phyloP scores from a whole-genome alignment of 2,888 invertebrate species.

The Bhutanitis thaidina region DNA sequence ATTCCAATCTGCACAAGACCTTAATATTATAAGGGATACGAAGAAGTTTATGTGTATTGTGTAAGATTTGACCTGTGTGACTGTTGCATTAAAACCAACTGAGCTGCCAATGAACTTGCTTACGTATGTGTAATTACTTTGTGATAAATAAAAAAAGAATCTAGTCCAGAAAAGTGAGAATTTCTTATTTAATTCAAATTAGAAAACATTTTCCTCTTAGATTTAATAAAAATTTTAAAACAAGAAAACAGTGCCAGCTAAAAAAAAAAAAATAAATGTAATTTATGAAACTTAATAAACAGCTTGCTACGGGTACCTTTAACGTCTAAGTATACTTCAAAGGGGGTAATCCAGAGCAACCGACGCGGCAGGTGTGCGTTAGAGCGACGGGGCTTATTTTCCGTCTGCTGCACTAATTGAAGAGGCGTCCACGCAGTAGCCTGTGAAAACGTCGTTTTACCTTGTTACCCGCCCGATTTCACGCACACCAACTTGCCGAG shows the following conservation, averaged over 20 bases:
- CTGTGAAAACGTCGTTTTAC: slow-evolving; percentile 31
- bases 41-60: too few species aligned
- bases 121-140: too few species aligned
- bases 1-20: too few species aligned
- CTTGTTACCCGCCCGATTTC: slow-evolving; percentile 19
- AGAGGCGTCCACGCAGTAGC: slow-evolving; percentile 35
- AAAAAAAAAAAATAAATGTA: background rate
- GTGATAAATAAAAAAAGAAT: too few species aligned
- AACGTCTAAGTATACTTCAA: slow-evolving; percentile 17
- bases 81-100: too few species aligned
- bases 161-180: too few species aligned
- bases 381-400: slow-evolving; percentile 43
- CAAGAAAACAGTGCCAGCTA: background rate
- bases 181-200: too few species aligned
- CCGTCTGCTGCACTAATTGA: slow-evolving; percentile 56
- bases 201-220: too few species aligned
- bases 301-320: slow-evolving; percentile 1
- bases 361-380: slow-evolving; percentile 23
- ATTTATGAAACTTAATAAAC: background rate
- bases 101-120: too few species aligned
- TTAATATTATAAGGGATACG: too few species aligned
- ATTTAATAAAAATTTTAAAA: too few species aligned
- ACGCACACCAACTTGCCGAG: slow-evolving; percentile 9
- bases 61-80: too few species aligned
- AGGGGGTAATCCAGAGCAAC: slow-evolving; percentile 15